Conservation (phyloP, 2,888 invertebrate species). For the Teleiodes luculella region DNA sequence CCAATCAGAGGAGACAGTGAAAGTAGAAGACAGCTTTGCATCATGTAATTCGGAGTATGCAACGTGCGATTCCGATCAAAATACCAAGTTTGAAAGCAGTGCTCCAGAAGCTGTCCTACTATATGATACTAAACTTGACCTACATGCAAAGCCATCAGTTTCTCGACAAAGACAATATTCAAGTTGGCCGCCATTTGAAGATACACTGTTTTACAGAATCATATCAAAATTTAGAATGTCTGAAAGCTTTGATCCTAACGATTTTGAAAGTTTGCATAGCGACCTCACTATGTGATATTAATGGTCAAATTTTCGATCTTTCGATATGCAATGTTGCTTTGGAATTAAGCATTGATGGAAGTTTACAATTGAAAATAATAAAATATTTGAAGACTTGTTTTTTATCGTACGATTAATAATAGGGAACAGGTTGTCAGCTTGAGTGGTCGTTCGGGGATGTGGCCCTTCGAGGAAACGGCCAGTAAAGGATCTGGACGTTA, state of each 20-base stretch:
- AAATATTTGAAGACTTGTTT: too few relatives aligned
- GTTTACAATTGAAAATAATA: too few relatives aligned
- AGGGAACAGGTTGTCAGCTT: too few relatives aligned
- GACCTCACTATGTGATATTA: conserved; percentile 22
- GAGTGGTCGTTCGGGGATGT: too few relatives aligned
- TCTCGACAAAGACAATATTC: conserved; percentile 39
- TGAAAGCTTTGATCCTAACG: conserved; percentile 65
- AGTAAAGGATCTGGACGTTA: too few relatives aligned
- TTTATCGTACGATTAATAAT: too few relatives aligned
- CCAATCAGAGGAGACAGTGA: conserved; percentile 4
- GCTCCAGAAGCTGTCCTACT: conserved; percentile 35
- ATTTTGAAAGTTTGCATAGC: conserved; percentile 40
- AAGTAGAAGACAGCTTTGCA: conserved; percentile 27
- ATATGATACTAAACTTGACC: conserved; percentile 39
- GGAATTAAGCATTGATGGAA: too few relatives aligned
- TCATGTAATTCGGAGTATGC: conserved; percentile 37
- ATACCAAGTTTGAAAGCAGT: conserved; percentile 13
- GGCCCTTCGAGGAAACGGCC: too few relatives aligned
- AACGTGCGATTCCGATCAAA: conserved; percentile 34
- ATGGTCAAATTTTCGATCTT: neutral
- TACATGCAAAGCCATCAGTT: conserved; percentile 26
- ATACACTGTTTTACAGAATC: conserved; percentile 60
- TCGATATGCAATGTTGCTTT: too few relatives aligned
- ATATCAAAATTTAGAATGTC: conserved; percentile 67
- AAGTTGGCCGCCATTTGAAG: conserved; percentile 68